Conservation (phyloP, 2,888 invertebrate species). For the Orthosia incerta region DNA sequence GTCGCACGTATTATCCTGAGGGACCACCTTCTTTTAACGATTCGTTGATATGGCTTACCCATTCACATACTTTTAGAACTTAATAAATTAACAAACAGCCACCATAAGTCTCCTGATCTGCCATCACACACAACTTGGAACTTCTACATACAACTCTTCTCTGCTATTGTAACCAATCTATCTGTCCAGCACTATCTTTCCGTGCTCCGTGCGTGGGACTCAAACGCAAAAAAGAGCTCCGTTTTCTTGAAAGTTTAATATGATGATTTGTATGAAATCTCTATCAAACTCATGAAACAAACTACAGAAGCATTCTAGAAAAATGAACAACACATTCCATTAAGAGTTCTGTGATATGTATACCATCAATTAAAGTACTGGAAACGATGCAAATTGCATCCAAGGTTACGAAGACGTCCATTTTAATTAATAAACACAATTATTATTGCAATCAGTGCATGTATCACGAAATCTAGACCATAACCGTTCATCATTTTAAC, state of each 20-base stretch:
- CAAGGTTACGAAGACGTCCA: conserved; percentile 33
- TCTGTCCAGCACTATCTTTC: too few relatives aligned
- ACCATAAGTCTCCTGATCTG: too few relatives aligned
- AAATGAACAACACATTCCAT: neutral
- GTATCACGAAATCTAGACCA: conserved; percentile 20
- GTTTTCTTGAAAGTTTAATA: neutral
- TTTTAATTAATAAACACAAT: conserved; percentile 46
- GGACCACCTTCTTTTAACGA: too few relatives aligned
- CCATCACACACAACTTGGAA: too few relatives aligned
- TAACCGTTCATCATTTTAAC: conserved; percentile 36
- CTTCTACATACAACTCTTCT: too few relatives aligned
- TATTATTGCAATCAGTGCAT: conserved; percentile 41
- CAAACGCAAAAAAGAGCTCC: too few relatives aligned
- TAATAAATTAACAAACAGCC: too few relatives aligned
- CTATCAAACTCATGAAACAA: neutral
- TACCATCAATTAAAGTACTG: conserved; percentile 27
- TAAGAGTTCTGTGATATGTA: conserved; percentile 11
- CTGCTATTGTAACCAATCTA: too few relatives aligned
- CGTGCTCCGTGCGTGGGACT: too few relatives aligned
- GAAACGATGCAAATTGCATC: conserved; percentile 28
- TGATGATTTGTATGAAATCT: neutral
- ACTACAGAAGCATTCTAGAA: neutral
- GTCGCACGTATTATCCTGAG: too few relatives aligned
- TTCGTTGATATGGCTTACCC: too few relatives aligned
- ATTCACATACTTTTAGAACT: too few relatives aligned